These are phyloP conservation scores for Microtus oregoni DNA, from an alignment of 2,113 vertebrate species.

Conservation along the genomic window DNA sequence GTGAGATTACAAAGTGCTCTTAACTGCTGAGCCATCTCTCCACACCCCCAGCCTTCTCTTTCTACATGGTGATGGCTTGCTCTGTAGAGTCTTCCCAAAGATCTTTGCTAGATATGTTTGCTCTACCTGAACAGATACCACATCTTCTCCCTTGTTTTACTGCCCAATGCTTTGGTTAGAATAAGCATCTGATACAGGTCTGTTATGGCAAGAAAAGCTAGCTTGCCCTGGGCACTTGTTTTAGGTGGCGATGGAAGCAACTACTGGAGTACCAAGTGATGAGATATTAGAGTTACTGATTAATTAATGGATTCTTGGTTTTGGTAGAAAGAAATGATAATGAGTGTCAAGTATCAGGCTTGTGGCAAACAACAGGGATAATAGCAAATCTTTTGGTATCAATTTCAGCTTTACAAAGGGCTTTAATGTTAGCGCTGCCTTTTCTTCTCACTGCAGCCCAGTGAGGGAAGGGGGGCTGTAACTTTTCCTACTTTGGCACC, in stretches of 20 bases:
- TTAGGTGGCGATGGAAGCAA: background rate
- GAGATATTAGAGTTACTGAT: slow-evolving; percentile 43
- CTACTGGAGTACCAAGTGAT: background rate
- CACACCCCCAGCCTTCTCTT: background rate
- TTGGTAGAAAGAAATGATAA: slow-evolving; percentile 36
- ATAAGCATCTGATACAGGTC: slow-evolving; percentile 21
- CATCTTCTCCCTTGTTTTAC: slow-evolving; percentile 36
- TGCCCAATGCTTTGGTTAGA: background rate
- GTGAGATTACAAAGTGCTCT: background rate
- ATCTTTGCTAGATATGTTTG: slow-evolving; percentile 22
- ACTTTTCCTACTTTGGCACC: background rate
- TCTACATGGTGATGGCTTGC: background rate
- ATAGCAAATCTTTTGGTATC: background rate
- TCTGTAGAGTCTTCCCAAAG: background rate
- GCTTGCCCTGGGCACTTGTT: background rate
- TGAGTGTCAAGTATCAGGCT: background rate
- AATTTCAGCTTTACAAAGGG: slow-evolving; percentile 27
- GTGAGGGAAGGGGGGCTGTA: background rate
- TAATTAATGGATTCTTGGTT: slow-evolving; percentile 36
- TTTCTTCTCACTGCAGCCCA: background rate
- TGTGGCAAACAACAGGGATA: background rate
- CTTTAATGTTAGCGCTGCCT: background rate
- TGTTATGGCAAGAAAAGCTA: background rate
- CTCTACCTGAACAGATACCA: background rate
- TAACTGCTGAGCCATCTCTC: background rate